A percentile compares a stretch with the other conserved stretches of the same genome.
Conservation (phyloP, 2,888 invertebrate species). For the Drosophila kanekoi region DNA sequence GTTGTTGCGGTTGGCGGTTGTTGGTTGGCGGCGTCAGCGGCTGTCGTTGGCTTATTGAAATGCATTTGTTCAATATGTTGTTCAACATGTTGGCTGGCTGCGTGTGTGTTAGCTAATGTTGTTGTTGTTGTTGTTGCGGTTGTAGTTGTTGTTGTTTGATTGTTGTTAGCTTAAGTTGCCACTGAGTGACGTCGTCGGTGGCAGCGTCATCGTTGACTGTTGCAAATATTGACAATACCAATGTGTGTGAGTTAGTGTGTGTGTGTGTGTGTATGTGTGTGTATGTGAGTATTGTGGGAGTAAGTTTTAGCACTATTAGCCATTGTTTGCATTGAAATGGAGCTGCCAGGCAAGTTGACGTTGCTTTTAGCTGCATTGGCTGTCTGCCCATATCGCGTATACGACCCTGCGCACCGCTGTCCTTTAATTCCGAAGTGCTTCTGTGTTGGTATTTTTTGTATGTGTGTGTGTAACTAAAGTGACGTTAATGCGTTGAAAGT, state of each 20-base stretch:
- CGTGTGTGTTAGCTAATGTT: slow-evolving; percentile 47
- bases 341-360: slow-evolving; percentile 50
- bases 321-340: slow-evolving; percentile 76
- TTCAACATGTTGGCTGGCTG: slow-evolving; percentile 69
- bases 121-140: slow-evolving; percentile 4
- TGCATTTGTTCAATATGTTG: slow-evolving; percentile 78
- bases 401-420: slow-evolving; percentile 35
- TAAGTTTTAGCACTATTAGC: slow-evolving; percentile 79
- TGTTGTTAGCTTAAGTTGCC: slow-evolving; percentile 73
- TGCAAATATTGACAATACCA: slow-evolving; percentile 76
- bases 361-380: slow-evolving; percentile 25
- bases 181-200: slow-evolving; percentile 63
- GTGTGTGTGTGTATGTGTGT: slow-evolving; percentile 20
- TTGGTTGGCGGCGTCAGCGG: slow-evolving; percentile 55
- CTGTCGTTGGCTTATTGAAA: slow-evolving; percentile 76
- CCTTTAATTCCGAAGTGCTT: slow-evolving; percentile 38
- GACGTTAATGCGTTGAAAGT: slow-evolving; percentile 78
- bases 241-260: slow-evolving; percentile 31
- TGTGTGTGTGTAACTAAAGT: slow-evolving; percentile 54
- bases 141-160: slow-evolving; percentile 43
- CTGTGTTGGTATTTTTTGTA: background rate
- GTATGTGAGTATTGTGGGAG: slow-evolving; percentile 60
- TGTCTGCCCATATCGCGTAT: slow-evolving; percentile 62
- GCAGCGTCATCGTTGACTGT: slow-evolving; percentile 69
- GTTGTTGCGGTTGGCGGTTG: slow-evolving; percentile 40